Base-by-base conservation (phyloP, 2,113 vertebrate species). In the Ochotona curzoniae region DNA sequence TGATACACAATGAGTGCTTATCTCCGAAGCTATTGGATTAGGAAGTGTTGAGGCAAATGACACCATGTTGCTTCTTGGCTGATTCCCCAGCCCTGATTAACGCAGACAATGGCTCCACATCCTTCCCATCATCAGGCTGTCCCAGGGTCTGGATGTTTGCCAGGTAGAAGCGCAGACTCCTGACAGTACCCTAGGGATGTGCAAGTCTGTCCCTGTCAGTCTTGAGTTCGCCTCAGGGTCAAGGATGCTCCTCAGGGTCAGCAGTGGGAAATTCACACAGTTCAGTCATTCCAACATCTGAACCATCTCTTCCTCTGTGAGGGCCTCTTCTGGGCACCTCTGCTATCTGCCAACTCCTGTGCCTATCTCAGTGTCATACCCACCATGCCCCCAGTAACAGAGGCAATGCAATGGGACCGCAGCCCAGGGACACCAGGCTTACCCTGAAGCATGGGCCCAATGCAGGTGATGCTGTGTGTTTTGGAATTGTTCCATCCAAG, bases 1-100 rank as follows among this genome's bases (percentile, higher is more conserved):
- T 90, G 74, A 90, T 54, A 60, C 32, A 44, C 3, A 4, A 15
- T 10, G 44, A 4, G 20, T 10, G 44, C 54, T 84, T 76, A 5
- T 64, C 73, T 75, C 26, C 9, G 51, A 63, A 75, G 35, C 85
- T 61, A 21, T 60, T 57, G 32, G 25, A 38, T 67, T 13, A 44
- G n/a, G 32, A 87, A 87, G 20, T 57, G 30, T 66, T 66, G 21
- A 17, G 47, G 89, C 93, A 92, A 82, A 82, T 90, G 95, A 82
- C 75, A 66, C 86, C 79, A 81, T 47, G 60, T 23, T 89, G 90
- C 96, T 94, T 95, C 54, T 63, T 95, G 47, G 66, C 89, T 82
- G 86, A n/a, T 1, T 91, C 93, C 94, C 88, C 73, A 90, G 79
- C 28, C 94, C 93, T 95, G 94, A 95, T 96, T 92, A 95, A 79